Evolutionary conservation across 2,113 vertebrate genomes (phyloP).

Genomic region (Tympanuchus pallidicinctus): DNA sequence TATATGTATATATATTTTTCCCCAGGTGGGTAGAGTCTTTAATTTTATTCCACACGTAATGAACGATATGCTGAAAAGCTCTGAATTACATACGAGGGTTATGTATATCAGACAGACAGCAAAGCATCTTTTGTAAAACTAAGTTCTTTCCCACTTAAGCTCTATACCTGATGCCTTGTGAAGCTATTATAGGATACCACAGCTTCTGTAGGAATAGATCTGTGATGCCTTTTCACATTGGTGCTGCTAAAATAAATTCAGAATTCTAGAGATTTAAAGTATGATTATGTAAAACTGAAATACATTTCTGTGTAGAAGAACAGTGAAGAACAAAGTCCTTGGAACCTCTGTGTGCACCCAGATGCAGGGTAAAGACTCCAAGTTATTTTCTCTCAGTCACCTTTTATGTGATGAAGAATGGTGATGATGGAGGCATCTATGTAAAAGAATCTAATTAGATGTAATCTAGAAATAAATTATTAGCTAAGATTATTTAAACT

Average conservation of each 20-base stretch:
- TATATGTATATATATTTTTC: background rate
- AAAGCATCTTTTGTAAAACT: background rate
- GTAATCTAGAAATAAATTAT: background rate
- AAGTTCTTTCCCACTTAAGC: background rate
- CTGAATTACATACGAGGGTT: background rate
- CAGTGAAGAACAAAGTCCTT: background rate
- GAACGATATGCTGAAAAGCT: background rate
- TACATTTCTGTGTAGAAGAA: background rate
- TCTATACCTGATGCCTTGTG: background rate
- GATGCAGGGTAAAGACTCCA: background rate
- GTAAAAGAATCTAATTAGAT: background rate
- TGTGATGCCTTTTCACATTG: background rate
- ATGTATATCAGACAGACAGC: background rate
- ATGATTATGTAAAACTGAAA: background rate
- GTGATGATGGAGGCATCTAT: background rate
- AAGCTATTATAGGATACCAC: background rate
- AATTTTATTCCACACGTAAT: background rate
- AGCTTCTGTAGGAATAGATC: background rate
- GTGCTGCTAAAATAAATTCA: background rate
- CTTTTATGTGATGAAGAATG: background rate
- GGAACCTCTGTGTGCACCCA: background rate
- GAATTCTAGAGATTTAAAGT: background rate
- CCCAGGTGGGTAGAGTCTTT: background rate
- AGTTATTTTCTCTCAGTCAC: background rate
- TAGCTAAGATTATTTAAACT: background rate